These are phyloP conservation scores for silkworm (Bombyx mori) DNA, from an alignment of 1,140 invertebrate genomes.

Conservation along the genomic window DNA sequence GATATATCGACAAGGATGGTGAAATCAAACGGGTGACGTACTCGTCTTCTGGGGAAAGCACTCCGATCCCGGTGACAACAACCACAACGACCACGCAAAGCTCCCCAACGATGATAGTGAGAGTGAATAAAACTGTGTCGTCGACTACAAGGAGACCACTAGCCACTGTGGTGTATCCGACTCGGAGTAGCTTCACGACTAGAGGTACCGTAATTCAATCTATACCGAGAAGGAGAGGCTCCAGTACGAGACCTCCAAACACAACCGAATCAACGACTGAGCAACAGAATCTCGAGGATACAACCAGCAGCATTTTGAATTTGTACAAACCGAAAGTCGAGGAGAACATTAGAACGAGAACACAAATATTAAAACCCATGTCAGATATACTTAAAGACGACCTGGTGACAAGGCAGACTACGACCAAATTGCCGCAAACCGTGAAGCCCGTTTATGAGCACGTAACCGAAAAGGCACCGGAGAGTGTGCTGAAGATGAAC, in stretches of 20 bases:
- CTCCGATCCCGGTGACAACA: conserved; percentile 55
- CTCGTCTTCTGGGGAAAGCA: conserved; percentile 72
- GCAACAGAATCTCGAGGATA: conserved; percentile 42
- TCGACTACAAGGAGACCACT: conserved; percentile 64
- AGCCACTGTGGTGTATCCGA: conserved; percentile 63
- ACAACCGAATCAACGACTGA: conserved; percentile 43
- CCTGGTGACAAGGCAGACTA: conserved; percentile 48
- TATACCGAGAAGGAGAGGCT: conserved; percentile 71
- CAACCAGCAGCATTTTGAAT: conserved; percentile 44
- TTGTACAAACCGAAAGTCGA: conserved; percentile 44
- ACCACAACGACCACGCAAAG: conserved; percentile 52
- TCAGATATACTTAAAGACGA: conserved; percentile 39
- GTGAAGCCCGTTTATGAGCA: conserved; percentile 69
- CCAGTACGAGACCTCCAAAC: conserved; percentile 27
- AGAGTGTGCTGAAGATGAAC: conserved; percentile 39
- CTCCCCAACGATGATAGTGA: conserved; percentile 50
- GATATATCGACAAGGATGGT: conserved; percentile 85
- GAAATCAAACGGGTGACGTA: conserved; percentile 90
- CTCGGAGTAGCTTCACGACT: conserved; percentile 57
- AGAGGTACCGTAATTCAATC: conserved; percentile 74
- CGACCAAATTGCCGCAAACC: conserved; percentile 45
- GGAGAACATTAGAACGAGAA: conserved; percentile 37
- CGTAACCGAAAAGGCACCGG: conserved; percentile 58
- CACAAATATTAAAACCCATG: conserved; percentile 45
- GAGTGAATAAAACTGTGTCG: conserved; percentile 61